phyloP scores from a whole-genome alignment of 2,888 invertebrate genomes.

The Limnephilus auricula region DNA sequence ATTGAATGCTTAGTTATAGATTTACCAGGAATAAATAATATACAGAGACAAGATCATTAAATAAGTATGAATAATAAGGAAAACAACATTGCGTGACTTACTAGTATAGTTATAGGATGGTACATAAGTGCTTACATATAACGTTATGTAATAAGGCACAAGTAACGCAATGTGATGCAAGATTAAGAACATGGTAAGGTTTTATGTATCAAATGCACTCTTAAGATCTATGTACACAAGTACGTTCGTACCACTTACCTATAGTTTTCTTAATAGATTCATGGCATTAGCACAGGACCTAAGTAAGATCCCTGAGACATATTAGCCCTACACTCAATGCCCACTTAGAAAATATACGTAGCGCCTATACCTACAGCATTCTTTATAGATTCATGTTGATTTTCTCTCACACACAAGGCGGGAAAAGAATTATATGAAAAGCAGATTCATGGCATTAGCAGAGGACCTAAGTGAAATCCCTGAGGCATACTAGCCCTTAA shows the following conservation, averaged over 20 bases:
- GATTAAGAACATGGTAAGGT: neutral
- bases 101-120: neutral
- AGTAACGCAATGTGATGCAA: neutral
- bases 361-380: too few species aligned
- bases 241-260: too few species aligned
- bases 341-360: too few species aligned
- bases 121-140: neutral
- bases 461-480: neutral
- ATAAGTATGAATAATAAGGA: neutral
- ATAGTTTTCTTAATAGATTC: too few species aligned
- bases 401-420: too few species aligned
- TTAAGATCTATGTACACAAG: neutral
- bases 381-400: too few species aligned
- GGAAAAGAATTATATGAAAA: neutral
- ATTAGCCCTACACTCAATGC: too few species aligned
- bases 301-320: too few species aligned
- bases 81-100: neutral
- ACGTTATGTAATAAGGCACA: neutral
- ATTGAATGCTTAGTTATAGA: too few species aligned
- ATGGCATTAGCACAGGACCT: too few species aligned
- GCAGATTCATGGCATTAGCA: neutral
- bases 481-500: neutral
- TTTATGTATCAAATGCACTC: neutral
- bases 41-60: neutral
- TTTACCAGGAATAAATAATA: too few species aligned